Evolutionary conservation across 2,113 vertebrate genomes (phyloP).

Genomic region (Rhegmatorhina hoffmannsi): DNA sequence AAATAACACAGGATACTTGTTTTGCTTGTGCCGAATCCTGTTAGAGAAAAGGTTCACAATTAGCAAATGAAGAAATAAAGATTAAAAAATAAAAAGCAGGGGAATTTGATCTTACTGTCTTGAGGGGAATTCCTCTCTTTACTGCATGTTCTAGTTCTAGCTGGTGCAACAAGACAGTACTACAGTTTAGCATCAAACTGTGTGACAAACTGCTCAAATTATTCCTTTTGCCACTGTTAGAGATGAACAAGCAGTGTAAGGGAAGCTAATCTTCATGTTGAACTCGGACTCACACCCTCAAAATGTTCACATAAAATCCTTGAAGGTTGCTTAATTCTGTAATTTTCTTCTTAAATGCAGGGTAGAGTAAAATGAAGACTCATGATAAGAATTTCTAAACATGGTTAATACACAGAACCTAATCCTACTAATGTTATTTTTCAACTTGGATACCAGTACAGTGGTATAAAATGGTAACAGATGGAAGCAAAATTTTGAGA

Average conservation of each 20-base stretch:
- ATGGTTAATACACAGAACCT: background rate
- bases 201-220: background rate
- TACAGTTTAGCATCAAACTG: background rate
- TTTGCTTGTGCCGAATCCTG: constrained; percentile 96
- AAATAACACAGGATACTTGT: constrained; percentile 97
- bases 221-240: background rate
- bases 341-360: background rate
- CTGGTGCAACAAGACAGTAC: background rate
- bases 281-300: background rate
- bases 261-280: background rate
- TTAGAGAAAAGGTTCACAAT: background rate
- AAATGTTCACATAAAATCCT: background rate
- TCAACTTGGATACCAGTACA: background rate
- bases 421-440: background rate
- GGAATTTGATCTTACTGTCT: background rate
- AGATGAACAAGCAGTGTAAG: background rate
- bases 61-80: background rate
- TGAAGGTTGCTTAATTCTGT: background rate
- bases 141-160: background rate
- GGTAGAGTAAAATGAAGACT: background rate
- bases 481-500: background rate
- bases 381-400: fast-evolving
- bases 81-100: background rate
- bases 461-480: background rate
- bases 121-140: background rate